Base-by-base conservation (phyloP, 2,113 vertebrate genomes). In the Lonchura striata region DNA sequence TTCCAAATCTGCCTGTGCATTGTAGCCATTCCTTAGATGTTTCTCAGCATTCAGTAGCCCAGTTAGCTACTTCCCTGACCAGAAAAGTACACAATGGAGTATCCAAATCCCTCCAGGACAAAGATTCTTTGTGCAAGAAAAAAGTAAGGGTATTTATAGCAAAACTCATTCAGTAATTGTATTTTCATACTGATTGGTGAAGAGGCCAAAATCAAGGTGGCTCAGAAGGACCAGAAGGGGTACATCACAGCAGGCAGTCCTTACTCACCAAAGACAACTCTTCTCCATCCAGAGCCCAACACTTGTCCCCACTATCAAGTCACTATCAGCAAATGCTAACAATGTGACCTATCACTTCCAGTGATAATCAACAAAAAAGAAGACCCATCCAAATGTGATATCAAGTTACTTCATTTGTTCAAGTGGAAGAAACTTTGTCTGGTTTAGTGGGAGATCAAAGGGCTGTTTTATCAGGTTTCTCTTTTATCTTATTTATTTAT, bases 381-480 rank as follows among this genome's bases (percentile, higher is more conserved):
- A 0, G 25, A 59, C 46, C 71, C 77, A 89, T 93, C 33, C 78
- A 87, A 85, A 27, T 42, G 42, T 41, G 85, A 80, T 88, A 93
- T 93, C 79, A 39, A 86, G 75, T 88, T 90, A 88, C 94, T 92
- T 77, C 79, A 57, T 65, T 95, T 93, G 37, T 88, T 95, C 68
- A 88, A 95, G 94, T 66, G 86, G 90, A 83, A 92, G 85, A 86
- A 92, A 69, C 84, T 93, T 92, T 86, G 70, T 53, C 78, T 94
- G 63, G 50, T 88, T 37, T 80, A 77, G 11, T 54, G 42, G 53
- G n/a, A 96, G 63, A 93, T 96, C 85, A 96, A 95, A 96, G 39
- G 39, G 42, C 16, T 79, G 70, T 90, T 82, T 46, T n/a, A 92
- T 65, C 70, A 83, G 31, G 46, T 68, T 94, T 85, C 33, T 52